Evolutionary conservation across 2,113 vertebrate genomes (phyloP).

Genomic region (Gopherus evgoodei): DNA sequence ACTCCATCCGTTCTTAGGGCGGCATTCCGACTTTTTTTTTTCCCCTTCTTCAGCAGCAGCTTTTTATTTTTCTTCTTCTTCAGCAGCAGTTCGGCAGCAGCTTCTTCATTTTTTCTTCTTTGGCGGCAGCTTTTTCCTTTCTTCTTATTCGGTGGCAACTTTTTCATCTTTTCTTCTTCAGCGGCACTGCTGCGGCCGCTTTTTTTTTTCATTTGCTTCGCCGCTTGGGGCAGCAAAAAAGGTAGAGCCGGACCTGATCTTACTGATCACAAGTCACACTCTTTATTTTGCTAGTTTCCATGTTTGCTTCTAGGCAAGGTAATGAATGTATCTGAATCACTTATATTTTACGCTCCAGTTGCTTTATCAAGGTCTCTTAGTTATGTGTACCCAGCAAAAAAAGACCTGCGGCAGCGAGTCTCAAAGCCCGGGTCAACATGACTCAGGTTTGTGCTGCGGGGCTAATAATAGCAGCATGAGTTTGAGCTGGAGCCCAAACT

Average conservation of each 20-base stretch:
- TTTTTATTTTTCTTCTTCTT: no score
- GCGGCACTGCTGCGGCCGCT: no score
- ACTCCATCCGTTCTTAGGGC: no score
- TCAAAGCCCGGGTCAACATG: background rate
- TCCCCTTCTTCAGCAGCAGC: no score
- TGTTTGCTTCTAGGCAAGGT: background rate
- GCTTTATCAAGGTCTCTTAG: background rate
- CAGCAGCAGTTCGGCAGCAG: no score
- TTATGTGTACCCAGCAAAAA: background rate
- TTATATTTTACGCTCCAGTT: fast-evolving
- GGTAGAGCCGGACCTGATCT: background rate
- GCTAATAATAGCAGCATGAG: background rate
- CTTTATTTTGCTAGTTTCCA: background rate
- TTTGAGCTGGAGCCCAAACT: background rate
- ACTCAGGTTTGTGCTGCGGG: background rate
- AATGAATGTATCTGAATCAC: background rate
- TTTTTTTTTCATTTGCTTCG: no score
- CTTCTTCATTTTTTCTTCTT: no score
- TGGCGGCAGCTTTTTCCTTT: no score
- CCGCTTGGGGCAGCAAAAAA: no score
- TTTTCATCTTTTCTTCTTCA: no score
- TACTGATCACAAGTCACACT: background rate
- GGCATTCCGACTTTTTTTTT: no score
- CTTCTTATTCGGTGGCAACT: no score
- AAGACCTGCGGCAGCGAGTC: background rate